A percentile compares a stretch with the other conserved stretches of the same genome.
These are phyloP conservation scores for Rhopilema esculentum DNA, from an alignment of 30 jellyfish, hydroid and myxozoan species.

Conservation along the genomic window DNA sequence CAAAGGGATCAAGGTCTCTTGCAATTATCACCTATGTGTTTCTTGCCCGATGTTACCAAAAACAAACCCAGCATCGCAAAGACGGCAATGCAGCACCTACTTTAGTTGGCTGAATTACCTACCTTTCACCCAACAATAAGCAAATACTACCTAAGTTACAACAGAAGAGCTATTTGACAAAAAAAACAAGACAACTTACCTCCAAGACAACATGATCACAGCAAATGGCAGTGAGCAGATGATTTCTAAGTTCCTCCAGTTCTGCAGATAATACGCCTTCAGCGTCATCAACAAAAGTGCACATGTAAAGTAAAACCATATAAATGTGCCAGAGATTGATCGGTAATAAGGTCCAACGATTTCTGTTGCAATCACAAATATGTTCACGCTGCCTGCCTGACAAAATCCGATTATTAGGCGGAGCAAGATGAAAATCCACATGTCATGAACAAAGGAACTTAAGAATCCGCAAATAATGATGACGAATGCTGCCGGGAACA, in stretches of 20 bases:
- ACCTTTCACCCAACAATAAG: too few species aligned
- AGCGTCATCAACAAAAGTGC: slow-evolving; percentile 74
- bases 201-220: slow-evolving; percentile 63
- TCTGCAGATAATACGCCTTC: slow-evolving; percentile 65
- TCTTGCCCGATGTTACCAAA: too few species aligned
- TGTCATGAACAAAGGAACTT: slow-evolving; percentile 48
- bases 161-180: too few species aligned
- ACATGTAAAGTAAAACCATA: slow-evolving; percentile 79
- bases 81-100: too few species aligned
- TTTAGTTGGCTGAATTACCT: too few species aligned
- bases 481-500: slow-evolving; percentile 68
- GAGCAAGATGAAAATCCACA: slow-evolving; percentile 53
- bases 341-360: slow-evolving; percentile 72
- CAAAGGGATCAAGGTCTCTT: too few species aligned
- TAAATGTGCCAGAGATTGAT: slow-evolving; percentile 72
- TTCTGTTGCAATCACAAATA: slow-evolving; percentile 87
- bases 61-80: too few species aligned
- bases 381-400: slow-evolving; percentile 75
- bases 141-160: too few species aligned
- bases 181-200: slow-evolving; percentile 31
- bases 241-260: slow-evolving; percentile 75
- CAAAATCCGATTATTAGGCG: slow-evolving; percentile 75
- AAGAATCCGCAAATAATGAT: slow-evolving; percentile 50
- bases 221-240: slow-evolving; percentile 80
- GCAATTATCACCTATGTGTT: too few species aligned